Evolutionary conservation across 2,888 invertebrate genomes (phyloP), one percentile per base, ranked within the genome.

Genomic region (Seira musarum): DNA sequence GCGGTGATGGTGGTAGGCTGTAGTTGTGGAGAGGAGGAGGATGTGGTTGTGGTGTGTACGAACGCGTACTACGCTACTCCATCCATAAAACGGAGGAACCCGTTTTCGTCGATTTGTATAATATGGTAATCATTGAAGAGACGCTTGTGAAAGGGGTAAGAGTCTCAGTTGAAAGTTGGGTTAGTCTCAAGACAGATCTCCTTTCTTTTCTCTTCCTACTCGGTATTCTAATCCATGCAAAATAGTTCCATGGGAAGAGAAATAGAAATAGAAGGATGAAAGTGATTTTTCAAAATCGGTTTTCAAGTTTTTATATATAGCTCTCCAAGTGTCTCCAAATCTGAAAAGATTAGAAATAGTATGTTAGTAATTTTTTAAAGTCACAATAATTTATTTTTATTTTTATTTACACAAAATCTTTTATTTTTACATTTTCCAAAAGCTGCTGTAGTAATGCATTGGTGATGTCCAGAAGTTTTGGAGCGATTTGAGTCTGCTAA

Each of bases 1-100:
- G 66, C n/a, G 57, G 24, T 35, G 74, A 24, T 75, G 75, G 68
- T 61, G 68, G 68, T 8, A 63, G 24, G 17, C 13, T 17, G 49
- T 61, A n/a, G n/a, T n/a, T n/a, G n/a, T n/a, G n/a, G n/a, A 46
- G 53, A 69, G 21, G 69, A 63, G 65, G 63, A 60, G n/a, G n/a
- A n/a, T n/a, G n/a, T n/a, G 60, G 60, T 6, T 60, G 17, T 53
- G 0, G 8, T 19, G 30, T 40, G 60, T 17, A 6, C 60, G 77
- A n/a, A 77, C 70, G 77, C 77, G 70, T 17, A 70, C 70, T 64
- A 53, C 63, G 40, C 40, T 70, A 65, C n/a, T n/a, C n/a, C n/a
- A n/a, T n/a, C n/a, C n/a, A n/a, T n/a, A n/a, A n/a, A n/a, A n/a
- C 40, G 70, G 70, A 77, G 77, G 77, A 65, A n/a, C 65, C 69